Base-by-base conservation (phyloP, 2,888 invertebrate genomes). In the Amphiduros pacificus region DNA sequence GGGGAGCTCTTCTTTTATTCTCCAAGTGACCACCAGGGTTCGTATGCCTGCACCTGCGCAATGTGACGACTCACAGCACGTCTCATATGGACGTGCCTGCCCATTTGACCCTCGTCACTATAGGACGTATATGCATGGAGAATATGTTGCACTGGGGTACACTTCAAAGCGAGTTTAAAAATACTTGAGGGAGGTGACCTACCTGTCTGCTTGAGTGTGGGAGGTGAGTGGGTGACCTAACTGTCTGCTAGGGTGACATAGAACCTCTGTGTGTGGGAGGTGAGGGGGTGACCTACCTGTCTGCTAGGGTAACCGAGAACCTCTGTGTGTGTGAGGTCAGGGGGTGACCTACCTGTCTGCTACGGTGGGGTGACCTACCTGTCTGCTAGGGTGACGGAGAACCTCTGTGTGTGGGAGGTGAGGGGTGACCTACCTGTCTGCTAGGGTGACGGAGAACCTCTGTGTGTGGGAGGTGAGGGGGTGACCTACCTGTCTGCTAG, bases 311-410 rank as follows among this genome's bases (percentile, higher is more conserved):
- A 48, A 71, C 61, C 22, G 77, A 75, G 60, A 73, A 77, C 40
- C 66, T 67, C 67, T n/a, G n/a, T n/a, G n/a, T n/a, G n/a, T n/a
- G n/a, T n/a, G n/a, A n/a, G n/a, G n/a, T n/a, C n/a, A 75, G 77
- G 36, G 76, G 76, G 58, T 74, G 72, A 77, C 75, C 28, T 63
- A 77, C 77, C 74, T 71, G 59, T 73, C 73, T 0, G 75, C 73
- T 48, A 77, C 68, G 4, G 74, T 71, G 49, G 71, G 61, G 27
- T 48, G 9, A 77, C 56, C 31, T 64, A 77, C 76, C 75, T 72
- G 61, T 74, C 73, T 1, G 75, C 74, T 53, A 77, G 69, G 2
- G 74, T 72, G 49, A 72, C 62, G 28, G 77, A 75, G 61, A 74
- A 77, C 50, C 66, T 68, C 68, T 77, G 77, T 36, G 76, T 77